Evolutionary conservation across 2,113 vertebrate genomes (phyloP), one percentile per base, ranked within the genome.

Genomic region (Petroica traversi): DNA sequence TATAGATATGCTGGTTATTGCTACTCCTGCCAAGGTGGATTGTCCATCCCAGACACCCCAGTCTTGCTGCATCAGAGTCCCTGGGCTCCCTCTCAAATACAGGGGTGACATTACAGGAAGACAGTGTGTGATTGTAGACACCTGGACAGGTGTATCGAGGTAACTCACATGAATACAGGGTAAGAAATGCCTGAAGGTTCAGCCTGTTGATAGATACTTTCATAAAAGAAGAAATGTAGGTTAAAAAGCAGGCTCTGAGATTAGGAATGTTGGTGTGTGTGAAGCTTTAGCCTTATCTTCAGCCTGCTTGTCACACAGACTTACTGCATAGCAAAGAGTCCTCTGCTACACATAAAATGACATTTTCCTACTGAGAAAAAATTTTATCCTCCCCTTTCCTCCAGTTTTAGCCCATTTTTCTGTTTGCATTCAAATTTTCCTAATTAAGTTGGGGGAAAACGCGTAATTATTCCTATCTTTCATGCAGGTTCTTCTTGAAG

Each of bases 81-180:
- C 19, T 19, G 75, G 33, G 9, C 23, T 64, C 14, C 26, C 57
- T 26, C 29, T 33, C 40, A 25, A 15, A 20, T 2, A 17, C 8
- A 45, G 25, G 18, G 7, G 25, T 81, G 40, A 24, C 45, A 48
- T 5, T 28, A 8, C 26, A 34, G 48, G 57, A 48, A 54, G 33
- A 7, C 22, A 48, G 20, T 0, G 1, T 2, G 9, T 22, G 49
- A 16, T 5, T 68, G 43, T 40, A 51, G 14, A 38, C 41, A 62
- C 2, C 17, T 8, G 38, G 23, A 33, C 15, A 51, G 34, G 24
- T 46, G 6, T 59, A 3, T 6, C 38, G 54, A 52, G 22, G n/a
- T 22, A 87, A 23, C 33, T 68, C 33, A 26, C 31, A 12, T 0
- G 2, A 63, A 54, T 8, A 45, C 3, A 9, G 8, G 9, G 6